phyloP scores from a whole-genome alignment of 2,113 vertebrate species.

The Rhea americana region DNA sequence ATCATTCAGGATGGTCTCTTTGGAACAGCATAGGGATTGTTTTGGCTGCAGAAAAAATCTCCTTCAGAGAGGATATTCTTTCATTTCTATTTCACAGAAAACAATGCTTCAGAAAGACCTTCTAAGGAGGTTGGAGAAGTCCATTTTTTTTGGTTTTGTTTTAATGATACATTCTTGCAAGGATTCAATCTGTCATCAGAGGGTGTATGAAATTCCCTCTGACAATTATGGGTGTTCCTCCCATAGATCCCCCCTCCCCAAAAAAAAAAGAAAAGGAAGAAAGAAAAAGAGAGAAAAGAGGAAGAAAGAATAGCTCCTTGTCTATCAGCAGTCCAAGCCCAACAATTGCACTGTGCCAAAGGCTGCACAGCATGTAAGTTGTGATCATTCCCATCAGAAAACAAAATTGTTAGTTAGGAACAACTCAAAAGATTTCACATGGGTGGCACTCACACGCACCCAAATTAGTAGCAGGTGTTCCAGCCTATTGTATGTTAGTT shows the following conservation, averaged over 20 bases:
- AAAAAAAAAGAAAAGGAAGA: background rate
- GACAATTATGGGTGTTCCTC: conserved; percentile 45
- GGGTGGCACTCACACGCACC: conserved; percentile 26
- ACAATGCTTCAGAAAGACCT: conserved; percentile 58
- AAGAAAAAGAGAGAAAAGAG: background rate
- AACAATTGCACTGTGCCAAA: background rate
- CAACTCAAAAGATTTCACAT: background rate
- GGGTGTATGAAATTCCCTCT: conserved; percentile 24
- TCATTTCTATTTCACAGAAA: conserved; percentile 44
- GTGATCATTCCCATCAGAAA: conserved; percentile 47
- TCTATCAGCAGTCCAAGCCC: conserved; percentile 16
- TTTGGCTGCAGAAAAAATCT: conserved; percentile 42
- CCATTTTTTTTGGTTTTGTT: conserved; percentile 7
- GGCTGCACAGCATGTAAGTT: conserved; percentile 12
- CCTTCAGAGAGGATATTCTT: conserved; percentile 66
- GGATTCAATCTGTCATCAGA: conserved; percentile 47
- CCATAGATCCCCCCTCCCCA: background rate
- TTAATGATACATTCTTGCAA: conserved; percentile 33
- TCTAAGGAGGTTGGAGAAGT: conserved; percentile 34
- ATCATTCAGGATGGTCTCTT: conserved; percentile 41
- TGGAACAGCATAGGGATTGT: background rate
- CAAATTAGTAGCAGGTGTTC: conserved; percentile 18
- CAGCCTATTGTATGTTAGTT: background rate
- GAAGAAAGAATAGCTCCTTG: background rate
- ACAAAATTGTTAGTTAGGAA: background rate